These are phyloP conservation scores for Siphlonurus alternatus DNA, from an alignment of 2,888 invertebrate genomes.

Conservation along the genomic window DNA sequence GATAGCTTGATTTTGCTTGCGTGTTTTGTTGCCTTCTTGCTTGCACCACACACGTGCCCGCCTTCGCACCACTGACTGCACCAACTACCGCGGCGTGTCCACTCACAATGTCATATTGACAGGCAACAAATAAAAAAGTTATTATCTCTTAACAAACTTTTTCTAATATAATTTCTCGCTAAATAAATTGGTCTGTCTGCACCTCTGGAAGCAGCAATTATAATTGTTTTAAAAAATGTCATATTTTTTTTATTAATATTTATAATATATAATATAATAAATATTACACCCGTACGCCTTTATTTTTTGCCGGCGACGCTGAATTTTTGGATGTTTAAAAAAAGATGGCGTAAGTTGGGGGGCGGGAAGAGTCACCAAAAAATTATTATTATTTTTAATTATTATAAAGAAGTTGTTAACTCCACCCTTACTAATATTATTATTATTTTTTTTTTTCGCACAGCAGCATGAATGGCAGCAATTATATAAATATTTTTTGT, in stretches of 20 bases:
- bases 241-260: not conserved
- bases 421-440: not conserved
- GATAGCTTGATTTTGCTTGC: not conserved
- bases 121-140: not conserved
- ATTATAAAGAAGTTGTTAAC: not conserved
- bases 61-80: not conserved
- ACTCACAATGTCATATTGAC: not conserved
- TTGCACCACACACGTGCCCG: not conserved
- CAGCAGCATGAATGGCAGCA: not conserved
- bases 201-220: slow-evolving; percentile 2
- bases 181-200: slow-evolving; percentile 3
- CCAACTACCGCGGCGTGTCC: not conserved
- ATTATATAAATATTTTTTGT: not conserved
- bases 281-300: slow-evolving; percentile 1
- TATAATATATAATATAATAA: not conserved
- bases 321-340: not conserved
- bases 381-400: not conserved
- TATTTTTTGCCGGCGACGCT: not conserved
- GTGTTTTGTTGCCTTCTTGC: not conserved
- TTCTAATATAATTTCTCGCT: not conserved
- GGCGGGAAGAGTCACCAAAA: not conserved
- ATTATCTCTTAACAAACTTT: not conserved
- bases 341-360: slow-evolving; percentile 1
- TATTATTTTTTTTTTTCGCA: not conserved
- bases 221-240: slow-evolving; percentile 1